Evolutionary conservation across 1,140 invertebrate genomes (phyloP).

Genomic region (Gonatopus flavifemur): DNA sequence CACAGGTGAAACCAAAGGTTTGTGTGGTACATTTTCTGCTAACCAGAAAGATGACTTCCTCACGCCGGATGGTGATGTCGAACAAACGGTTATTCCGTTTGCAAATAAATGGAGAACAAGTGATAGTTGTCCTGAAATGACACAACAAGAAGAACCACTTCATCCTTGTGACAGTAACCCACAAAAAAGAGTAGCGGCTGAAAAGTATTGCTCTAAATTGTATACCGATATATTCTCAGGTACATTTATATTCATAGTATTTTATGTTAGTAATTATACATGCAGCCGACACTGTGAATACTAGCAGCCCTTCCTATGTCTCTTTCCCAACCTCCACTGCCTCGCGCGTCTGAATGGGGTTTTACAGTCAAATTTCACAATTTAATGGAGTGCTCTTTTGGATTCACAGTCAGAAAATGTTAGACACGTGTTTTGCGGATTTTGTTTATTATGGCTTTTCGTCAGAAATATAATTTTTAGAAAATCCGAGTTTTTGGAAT

Average conservation of each 20-base stretch:
- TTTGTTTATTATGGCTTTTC: no score
- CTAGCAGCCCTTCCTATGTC: no score
- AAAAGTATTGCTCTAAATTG: conserved; percentile 70
- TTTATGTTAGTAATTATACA: neutral
- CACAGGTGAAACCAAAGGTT: conserved; percentile 61
- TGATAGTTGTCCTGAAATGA: conserved; percentile 68
- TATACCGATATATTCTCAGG: conserved; percentile 70
- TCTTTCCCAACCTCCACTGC: no score
- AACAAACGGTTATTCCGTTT: conserved; percentile 73
- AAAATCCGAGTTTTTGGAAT: no score
- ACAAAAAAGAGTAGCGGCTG: conserved; percentile 68
- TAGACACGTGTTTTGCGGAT: no score
- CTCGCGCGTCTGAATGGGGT: no score
- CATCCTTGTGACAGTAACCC: conserved; percentile 74
- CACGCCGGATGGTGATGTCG: conserved; percentile 81
- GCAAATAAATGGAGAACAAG: conserved; percentile 87
- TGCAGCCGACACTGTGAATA: no score
- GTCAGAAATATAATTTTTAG: no score
- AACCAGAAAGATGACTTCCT: conserved; percentile 89
- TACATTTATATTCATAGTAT: conserved; percentile 30
- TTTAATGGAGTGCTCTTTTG: no score
- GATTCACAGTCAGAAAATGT: no score
- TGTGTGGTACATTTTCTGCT: conserved; percentile 86
- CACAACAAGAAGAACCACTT: conserved; percentile 55
- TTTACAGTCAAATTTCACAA: no score